A percentile compares a stretch with the other conserved stretches of the same genome.
Evolutionary conservation across 1,140 invertebrate species (phyloP).

Genomic region (Drosophila ohnishii): DNA sequence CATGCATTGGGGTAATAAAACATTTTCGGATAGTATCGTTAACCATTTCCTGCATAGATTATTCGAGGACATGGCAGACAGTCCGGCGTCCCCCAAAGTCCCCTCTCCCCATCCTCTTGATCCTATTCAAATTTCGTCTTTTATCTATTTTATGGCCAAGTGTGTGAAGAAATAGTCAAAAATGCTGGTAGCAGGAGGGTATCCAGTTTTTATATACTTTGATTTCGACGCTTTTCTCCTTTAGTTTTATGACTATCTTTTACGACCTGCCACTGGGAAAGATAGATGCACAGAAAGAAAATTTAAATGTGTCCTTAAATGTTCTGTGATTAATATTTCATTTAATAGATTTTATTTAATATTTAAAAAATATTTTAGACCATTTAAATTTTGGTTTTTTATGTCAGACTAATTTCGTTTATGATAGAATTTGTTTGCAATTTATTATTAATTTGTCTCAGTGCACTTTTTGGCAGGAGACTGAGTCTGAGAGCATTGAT

Average conservation of each 20-base stretch:
- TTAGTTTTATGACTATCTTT: constrained; percentile 76
- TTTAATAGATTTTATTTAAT: neutral
- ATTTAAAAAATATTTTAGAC: neutral
- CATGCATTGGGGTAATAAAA: constrained; percentile 57
- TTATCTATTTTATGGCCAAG: constrained; percentile 76
- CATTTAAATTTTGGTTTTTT: neutral
- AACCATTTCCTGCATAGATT: constrained; percentile 67
- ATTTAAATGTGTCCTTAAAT: neutral
- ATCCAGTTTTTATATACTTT: constrained; percentile 72
- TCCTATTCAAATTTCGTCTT: constrained; percentile 74
- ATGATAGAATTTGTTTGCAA: neutral
- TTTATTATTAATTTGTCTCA: neutral
- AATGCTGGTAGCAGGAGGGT: constrained; percentile 35
- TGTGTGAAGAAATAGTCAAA: constrained; percentile 62
- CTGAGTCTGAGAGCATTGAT: constrained; percentile 40
- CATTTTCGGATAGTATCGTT: constrained; percentile 59
- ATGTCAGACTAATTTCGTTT: neutral
- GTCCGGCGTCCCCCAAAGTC: constrained; percentile 42
- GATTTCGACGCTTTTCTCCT: constrained; percentile 64
- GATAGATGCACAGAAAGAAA: constrained; percentile 40
- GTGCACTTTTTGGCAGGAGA: neutral
- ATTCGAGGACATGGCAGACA: constrained; percentile 55
- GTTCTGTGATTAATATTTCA: neutral
- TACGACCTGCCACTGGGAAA: constrained; percentile 55
- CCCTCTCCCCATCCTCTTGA: constrained; percentile 3